Evolutionary conservation across 2,888 invertebrate species (phyloP).

Genomic region (Agrotis ipsilon): DNA sequence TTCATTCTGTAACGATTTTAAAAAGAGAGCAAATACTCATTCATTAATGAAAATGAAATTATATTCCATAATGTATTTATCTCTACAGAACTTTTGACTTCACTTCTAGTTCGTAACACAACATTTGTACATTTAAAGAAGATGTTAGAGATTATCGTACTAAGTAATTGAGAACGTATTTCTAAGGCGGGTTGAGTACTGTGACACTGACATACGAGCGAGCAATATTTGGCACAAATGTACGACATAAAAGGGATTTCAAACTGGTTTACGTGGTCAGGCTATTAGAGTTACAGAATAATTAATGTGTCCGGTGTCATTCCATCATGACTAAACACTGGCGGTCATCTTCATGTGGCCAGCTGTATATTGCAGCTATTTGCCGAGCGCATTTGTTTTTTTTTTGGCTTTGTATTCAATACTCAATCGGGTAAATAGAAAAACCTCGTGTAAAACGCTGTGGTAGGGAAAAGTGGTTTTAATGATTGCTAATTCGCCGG

Average conservation of each 20-base stretch:
- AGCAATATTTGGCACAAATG: slow-evolving; percentile 37
- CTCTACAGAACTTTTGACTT: neutral
- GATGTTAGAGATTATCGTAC: slow-evolving; percentile 28
- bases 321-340: slow-evolving; percentile 50
- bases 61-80: too few relatives aligned
- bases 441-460: slow-evolving; percentile 13
- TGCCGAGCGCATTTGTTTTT: slow-evolving; percentile 48
- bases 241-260: slow-evolving; percentile 52
- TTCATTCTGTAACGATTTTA: too few relatives aligned
- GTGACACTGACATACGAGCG: slow-evolving; percentile 30
- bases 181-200: neutral
- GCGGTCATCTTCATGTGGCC: slow-evolving; percentile 52
- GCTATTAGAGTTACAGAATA: slow-evolving; percentile 62
- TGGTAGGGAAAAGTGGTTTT: slow-evolving; percentile 18
- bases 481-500: slow-evolving; percentile 18
- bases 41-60: too few relatives aligned
- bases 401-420: slow-evolving; percentile 46
- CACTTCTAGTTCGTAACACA: neutral
- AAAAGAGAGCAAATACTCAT: too few relatives aligned
- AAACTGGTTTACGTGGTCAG: slow-evolving; percentile 54
- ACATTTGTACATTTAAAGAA: neutral
- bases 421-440: slow-evolving; percentile 43
- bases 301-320: slow-evolving; percentile 61
- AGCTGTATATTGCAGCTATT: slow-evolving; percentile 45
- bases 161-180: slow-evolving; percentile 9